Evolutionary conservation across 1,140 invertebrate species (phyloP), one percentile per base, ranked within the genome.

Genomic region (Saccostrea cuccullata): DNA sequence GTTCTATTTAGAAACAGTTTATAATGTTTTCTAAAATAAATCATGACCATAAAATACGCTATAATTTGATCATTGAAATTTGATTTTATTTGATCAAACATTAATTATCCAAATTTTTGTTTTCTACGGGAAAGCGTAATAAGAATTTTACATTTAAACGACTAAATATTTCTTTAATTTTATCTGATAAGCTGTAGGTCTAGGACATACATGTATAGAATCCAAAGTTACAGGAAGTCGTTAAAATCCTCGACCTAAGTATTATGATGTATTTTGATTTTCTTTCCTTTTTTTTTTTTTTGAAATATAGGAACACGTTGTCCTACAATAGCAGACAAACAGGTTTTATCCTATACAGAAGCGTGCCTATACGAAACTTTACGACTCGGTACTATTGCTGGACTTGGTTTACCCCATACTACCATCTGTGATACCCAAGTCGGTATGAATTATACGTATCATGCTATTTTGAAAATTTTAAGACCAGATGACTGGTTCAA

Each of bases 351-450:
- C 40, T 88, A 86, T 40, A 82, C 77, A 20, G 87, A 88, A 30
- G 87, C 87, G 8, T 58, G 47, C 0, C 58, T 88, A 15, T 67
- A 86, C 20, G 87, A 88, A 64, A 30, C 70, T 6, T 86, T 88
- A 84, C 86, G 87, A 83, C 9, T 82, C 1, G 84, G 84, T 20
- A 17, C 36, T 47, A 84, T 70, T 13, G 70, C 47, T 9, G 40
- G 40, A 20, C 8, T 88, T 2, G 87, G 87, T 56, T n/a, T 88
- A 17, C 87, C 87, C 5, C 87, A 88, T 82, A 12, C 12, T 55
- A 83, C 87, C 3, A 17, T 83, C 4, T 88, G 87, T 64, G 87
- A 88, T 55, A 86, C 87, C 36, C 36, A 36, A 12, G 56, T 86
- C 40, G 87, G 87, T 88, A 86, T 15, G 84, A 64, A 60, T 64